Base-by-base conservation (phyloP, 1,140 invertebrate genomes). In the Cherax quadricarinatus region DNA sequence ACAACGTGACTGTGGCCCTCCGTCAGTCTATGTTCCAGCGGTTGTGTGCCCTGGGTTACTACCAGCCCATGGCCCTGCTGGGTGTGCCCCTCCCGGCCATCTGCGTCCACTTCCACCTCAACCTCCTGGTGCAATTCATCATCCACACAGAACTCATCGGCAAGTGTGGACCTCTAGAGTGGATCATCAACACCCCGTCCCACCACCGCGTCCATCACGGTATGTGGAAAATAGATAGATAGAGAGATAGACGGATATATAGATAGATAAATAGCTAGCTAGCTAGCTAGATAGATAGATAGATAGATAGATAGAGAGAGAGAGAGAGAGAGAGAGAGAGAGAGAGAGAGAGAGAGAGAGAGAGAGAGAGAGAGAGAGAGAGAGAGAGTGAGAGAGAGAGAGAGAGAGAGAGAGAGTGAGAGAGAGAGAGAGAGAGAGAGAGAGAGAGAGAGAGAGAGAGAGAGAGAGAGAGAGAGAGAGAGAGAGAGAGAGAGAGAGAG, bases 121-220 rank as follows among this genome's bases (percentile, higher is more conserved):
- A 98, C 95, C 95, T 98, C 70, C 96, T 98, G 14, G 98, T 97
- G 95, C 98, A 98, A 96, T 98, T 98, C 94, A 98, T 98, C 98
- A 97, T 98, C 78, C 98, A 99, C 94, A 98, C 98, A 1, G 97
- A 98, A 94, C 96, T 97, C 0, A 96, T 98, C 82, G 95, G 96
- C 80, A 96, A 96, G 87, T 95, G 98, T 1, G 98, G 98, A 4
- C 97, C 97, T 0, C 94, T 98, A 9, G 98, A 98, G 94, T 98
- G 96, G 94, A 95, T 98, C 87, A 96, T 99, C 21, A 98, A 98
- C 94, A 98, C 98, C 0, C 97, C 98, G 0, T 97, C 97, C 94
- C 98, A 98, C 95, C 98, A 99, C 94, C 96, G 98, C 93, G 97
- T 98, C 1, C 98, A 99, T 96, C 98, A 99, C 95, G 98, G 98